phyloP scores from a whole-genome alignment of 2,113 vertebrate genomes.

The Hippocampus mohnikei region DNA sequence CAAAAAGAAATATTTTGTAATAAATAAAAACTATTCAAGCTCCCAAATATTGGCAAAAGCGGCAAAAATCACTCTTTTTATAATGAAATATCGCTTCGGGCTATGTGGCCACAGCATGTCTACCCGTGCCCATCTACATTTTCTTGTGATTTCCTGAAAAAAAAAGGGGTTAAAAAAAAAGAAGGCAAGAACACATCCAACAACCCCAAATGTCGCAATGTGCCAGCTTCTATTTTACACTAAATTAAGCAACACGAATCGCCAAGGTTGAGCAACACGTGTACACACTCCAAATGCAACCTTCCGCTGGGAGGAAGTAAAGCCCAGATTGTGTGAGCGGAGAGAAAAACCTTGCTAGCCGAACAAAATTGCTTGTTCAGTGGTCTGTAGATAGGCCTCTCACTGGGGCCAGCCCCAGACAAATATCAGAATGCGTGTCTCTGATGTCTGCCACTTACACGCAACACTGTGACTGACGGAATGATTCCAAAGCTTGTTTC shows the following conservation, averaged over 20 bases:
- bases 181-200: not conserved
- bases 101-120: no score
- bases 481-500: not conserved
- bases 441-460: not conserved
- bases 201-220: not conserved
- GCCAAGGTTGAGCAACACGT: not conserved
- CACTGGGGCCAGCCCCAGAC: not conserved
- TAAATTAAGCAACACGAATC: not conserved
- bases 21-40: no score
- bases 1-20: no score
- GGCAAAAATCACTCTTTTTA: no score
- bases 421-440: not conserved
- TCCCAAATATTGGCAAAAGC: no score
- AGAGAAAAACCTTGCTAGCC: not conserved
- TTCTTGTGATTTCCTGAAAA: not conserved
- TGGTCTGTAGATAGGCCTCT: not conserved
- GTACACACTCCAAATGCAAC: not conserved
- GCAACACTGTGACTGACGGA: not conserved
- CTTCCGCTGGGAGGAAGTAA: not conserved
- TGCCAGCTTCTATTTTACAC: not conserved
- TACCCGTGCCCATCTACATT: not conserved
- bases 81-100: no score
- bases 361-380: conserved; percentile 1
- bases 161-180: not conserved
- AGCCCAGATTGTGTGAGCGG: not conserved